Conservation (phyloP, 2,797 vertebrate genomes). For the Peromyscus aztecus region DNA sequence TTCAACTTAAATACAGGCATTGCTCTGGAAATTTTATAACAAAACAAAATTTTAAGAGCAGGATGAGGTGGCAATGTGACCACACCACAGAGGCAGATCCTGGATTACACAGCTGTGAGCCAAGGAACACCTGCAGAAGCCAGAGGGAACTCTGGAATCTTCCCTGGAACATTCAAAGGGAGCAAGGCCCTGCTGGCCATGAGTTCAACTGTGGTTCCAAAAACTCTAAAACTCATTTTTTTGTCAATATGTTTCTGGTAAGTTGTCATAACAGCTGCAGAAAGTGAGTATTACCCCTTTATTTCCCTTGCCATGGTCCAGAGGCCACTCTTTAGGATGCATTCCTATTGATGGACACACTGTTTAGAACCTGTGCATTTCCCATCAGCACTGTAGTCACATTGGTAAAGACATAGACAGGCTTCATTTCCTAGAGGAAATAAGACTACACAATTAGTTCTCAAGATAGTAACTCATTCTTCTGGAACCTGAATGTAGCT, state of each 20-base stretch:
- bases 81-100: too few relatives aligned
- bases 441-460: not conserved
- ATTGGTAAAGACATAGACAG: not conserved
- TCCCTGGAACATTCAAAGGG: not conserved
- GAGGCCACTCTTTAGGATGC: not conserved
- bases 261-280: not conserved
- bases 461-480: not conserved
- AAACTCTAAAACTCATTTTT: not conserved
- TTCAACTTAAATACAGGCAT: too few relatives aligned
- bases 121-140: not conserved
- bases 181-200: not conserved
- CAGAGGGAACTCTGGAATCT: not conserved
- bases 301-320: not conserved
- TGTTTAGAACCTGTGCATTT: not conserved
- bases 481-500: not conserved
- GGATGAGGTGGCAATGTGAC: too few relatives aligned
- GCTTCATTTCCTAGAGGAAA: not conserved
- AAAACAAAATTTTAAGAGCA: too few relatives aligned
- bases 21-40: too few relatives aligned
- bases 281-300: not conserved
- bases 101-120: too few relatives aligned
- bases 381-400: not conserved
- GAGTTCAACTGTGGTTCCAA: not conserved
- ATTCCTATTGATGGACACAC: not conserved
- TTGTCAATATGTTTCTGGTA: not conserved